Evolutionary conservation across 2,888 invertebrate species (phyloP).

Genomic region (Clitarchus hookeri): DNA sequence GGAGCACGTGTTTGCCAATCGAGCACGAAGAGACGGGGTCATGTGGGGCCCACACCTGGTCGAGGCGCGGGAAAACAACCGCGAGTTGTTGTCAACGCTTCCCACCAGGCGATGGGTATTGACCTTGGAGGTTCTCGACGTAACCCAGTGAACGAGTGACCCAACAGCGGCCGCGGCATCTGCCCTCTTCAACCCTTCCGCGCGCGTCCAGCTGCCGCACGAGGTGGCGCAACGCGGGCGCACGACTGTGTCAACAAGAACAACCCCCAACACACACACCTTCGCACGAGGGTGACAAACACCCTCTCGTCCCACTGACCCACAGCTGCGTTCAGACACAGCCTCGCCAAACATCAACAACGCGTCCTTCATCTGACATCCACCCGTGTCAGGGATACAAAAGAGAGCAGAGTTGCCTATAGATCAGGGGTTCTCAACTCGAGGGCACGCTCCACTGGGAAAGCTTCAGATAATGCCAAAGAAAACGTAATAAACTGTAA

Average conservation of each 20-base stretch:
- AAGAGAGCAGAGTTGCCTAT: no score
- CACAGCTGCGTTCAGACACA: neutral
- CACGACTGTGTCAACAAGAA: no score
- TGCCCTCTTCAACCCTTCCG: neutral
- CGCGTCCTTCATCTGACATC: neutral
- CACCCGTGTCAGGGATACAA: no score
- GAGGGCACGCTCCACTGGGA: no score
- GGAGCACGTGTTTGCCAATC: no score
- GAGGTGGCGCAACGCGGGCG: neutral
- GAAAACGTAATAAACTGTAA: no score
- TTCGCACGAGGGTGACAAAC: neutral
- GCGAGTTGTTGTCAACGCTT: neutral
- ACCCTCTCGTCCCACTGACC: neutral
- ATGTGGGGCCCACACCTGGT: no score
- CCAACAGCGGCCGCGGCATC: neutral
- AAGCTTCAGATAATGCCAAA: no score
- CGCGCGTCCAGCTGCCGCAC: neutral
- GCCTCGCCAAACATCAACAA: neutral
- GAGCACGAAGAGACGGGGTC: no score
- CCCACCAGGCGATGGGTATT: neutral
- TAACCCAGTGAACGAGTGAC: constrained; percentile 14
- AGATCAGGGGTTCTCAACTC: no score
- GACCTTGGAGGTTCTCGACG: neutral
- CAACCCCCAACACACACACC: no score
- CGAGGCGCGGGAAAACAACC: neutral